Evolutionary conservation across 2,113 vertebrate genomes (phyloP), one percentile per base, ranked within the genome.

Genomic region (Centropus bengalensis): DNA sequence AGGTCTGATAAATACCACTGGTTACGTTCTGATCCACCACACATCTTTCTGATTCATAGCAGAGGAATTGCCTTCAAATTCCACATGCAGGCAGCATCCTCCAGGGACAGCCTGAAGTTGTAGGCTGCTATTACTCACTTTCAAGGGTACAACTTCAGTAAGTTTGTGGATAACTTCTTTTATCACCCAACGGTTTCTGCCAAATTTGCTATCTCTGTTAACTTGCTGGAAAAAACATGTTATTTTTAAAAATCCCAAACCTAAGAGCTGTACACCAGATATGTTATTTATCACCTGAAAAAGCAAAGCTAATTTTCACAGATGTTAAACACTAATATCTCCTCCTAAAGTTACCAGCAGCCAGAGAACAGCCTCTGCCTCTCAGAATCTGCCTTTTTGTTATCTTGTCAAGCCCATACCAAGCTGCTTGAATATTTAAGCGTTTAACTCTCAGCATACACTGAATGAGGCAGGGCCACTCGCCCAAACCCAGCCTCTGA

Each of bases 1-100:
- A 93, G 66, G 58, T 76, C 80, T 89, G 77, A 89, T 84, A 85
- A 96, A 95, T 40, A 67, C 71, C 59, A 84, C 71, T 58, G 78
- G 60, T 21, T 82, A 40, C 86, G 82, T 77, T 71, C 54, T 78
- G 78, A 92, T 82, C 82, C 91, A 76, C 64, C 58, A 79, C 79
- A 76, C 71, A 86, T 55, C 62, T 12, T 77, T 82, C 85, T 86
- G 62, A 78, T 83, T 81, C 76, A 84, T 1, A 66, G 75, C 0
- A 0, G 33, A 78, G 59, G 47, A 91, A 70, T 60, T 86, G 59
- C 58, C 83, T 52, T 83, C 88, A 87, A 79, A 82, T 81, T 80
- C 76, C 28, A 71, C 64, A 47, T 0, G 17, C 33, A 45, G 49
- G 59, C 71, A 68, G 78, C 63, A n/a, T 52, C 77, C 87, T 92